Evolutionary conservation across 2,888 invertebrate genomes (phyloP).

Genomic region (Drosophila prolongata): DNA sequence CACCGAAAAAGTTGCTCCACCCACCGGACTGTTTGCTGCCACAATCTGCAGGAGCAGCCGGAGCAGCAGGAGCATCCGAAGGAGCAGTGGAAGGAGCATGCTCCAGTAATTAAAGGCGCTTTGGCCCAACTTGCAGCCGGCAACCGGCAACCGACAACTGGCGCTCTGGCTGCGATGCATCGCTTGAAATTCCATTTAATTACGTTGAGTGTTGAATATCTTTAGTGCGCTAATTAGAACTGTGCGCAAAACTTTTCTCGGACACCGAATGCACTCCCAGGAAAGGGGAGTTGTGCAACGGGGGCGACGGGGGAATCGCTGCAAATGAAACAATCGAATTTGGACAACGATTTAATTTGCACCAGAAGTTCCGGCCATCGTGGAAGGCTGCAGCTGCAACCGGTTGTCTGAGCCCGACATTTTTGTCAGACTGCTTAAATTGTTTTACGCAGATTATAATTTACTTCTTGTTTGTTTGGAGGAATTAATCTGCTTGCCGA

Average conservation of each 20-base stretch:
- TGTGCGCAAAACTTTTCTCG: slow-evolving; percentile 62
- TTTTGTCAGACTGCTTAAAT: slow-evolving; percentile 42
- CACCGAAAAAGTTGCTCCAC: slow-evolving; percentile 61
- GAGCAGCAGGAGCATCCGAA: slow-evolving; percentile 7
- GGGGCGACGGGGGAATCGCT: neutral
- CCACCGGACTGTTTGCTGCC: slow-evolving; percentile 32
- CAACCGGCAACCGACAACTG: slow-evolving; percentile 20
- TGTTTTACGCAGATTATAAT: slow-evolving; percentile 45
- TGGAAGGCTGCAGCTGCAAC: slow-evolving; percentile 14
- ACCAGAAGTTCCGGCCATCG: slow-evolving; percentile 17
- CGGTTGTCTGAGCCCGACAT: slow-evolving; percentile 30
- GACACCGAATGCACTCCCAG: slow-evolving; percentile 54
- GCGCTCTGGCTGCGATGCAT: slow-evolving; percentile 26
- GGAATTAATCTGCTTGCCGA: slow-evolving; percentile 19
- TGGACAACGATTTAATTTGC: slow-evolving; percentile 53
- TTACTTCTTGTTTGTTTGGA: slow-evolving; percentile 29
- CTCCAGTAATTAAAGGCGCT: slow-evolving; percentile 58
- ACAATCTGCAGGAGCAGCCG: slow-evolving; percentile 52
- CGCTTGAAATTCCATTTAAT: slow-evolving; percentile 78
- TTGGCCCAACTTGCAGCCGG: slow-evolving; percentile 27
- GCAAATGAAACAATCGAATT: slow-evolving; percentile 63
- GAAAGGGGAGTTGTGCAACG: slow-evolving; percentile 2
- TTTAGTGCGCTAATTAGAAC: slow-evolving; percentile 72
- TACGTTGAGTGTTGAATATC: slow-evolving; percentile 77
- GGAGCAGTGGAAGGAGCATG: slow-evolving; percentile 14